Percentiles rank a stretch among this genome's conserved stretches.
phyloP scores from a whole-genome alignment of 2,113 vertebrate species.

The Carettochelys insculpta region DNA sequence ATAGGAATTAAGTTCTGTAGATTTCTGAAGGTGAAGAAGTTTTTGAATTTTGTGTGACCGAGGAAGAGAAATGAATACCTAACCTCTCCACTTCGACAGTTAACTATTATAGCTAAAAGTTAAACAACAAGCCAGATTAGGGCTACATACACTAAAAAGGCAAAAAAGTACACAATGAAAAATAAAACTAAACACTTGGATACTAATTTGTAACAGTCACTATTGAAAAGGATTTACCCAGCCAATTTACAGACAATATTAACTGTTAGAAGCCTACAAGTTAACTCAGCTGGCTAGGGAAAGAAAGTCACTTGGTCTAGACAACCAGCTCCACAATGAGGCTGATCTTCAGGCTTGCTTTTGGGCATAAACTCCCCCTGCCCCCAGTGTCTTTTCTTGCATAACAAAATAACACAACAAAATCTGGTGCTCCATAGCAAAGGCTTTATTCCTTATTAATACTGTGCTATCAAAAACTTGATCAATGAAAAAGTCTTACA shows the following conservation, averaged over 20 bases:
- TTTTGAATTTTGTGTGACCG: background rate
- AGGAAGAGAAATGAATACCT: background rate
- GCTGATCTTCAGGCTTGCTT: background rate
- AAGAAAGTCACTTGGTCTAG: background rate
- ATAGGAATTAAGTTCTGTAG: background rate
- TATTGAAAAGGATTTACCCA: background rate
- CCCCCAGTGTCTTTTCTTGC: background rate
- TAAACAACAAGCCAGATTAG: background rate
- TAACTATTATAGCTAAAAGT: background rate
- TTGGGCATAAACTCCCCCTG: fast-evolving
- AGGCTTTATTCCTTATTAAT: background rate
- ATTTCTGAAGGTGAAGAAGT: background rate
- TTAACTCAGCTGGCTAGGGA: background rate
- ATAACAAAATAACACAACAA: background rate
- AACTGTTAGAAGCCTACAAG: background rate
- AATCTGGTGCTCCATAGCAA: background rate
- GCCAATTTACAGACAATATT: background rate
- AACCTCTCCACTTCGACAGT: background rate
- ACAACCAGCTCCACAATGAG: background rate
- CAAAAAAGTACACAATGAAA: background rate
- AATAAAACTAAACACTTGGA: background rate
- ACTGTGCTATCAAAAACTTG: background rate
- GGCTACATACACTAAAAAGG: background rate
- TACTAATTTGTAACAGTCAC: background rate
- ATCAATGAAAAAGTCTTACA: background rate